phyloP scores from a whole-genome alignment of 1,140 invertebrate genomes.

The Dinoponera quadriceps region DNA sequence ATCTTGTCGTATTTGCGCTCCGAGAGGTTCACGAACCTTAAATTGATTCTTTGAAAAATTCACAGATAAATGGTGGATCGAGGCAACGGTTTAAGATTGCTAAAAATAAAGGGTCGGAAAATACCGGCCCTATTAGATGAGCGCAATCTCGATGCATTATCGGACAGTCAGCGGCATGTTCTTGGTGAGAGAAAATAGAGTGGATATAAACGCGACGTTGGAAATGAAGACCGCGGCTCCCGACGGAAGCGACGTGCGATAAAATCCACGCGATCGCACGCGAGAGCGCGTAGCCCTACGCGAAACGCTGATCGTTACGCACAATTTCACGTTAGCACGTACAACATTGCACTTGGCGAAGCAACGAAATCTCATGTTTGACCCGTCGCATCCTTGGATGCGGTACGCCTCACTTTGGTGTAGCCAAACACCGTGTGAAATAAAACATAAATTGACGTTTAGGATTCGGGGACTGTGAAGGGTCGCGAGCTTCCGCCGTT shows the following conservation, averaged over 20 bases:
- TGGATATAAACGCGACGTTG: conserved; percentile 46
- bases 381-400: no score
- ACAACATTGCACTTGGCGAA: no score
- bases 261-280: conserved; percentile 46
- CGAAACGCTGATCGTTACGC: not conserved
- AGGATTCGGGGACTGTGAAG: not conserved
- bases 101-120: conserved; percentile 32
- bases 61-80: not conserved
- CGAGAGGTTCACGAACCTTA: conserved; percentile 34
- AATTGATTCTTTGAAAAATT: conserved; percentile 52
- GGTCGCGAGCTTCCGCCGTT: conserved; percentile 36
- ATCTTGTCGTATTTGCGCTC: conserved; percentile 4
- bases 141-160: conserved; percentile 43
- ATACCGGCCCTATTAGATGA: conserved; percentile 25
- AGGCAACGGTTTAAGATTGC: conserved; percentile 26
- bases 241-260: conserved; percentile 47
- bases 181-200: conserved; percentile 45
- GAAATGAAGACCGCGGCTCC: conserved; percentile 25
- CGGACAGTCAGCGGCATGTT: conserved; percentile 1
- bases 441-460: conserved; percentile 16
- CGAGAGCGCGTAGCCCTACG: conserved; percentile 21
- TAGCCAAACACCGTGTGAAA: conserved; percentile 19
- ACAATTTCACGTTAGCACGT: conserved; percentile 3
- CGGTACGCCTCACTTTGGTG: not conserved
- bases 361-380: no score